Evolutionary conservation across 2,797 vertebrate species (phyloP).

Genomic region (Eulemur albifrons): DNA sequence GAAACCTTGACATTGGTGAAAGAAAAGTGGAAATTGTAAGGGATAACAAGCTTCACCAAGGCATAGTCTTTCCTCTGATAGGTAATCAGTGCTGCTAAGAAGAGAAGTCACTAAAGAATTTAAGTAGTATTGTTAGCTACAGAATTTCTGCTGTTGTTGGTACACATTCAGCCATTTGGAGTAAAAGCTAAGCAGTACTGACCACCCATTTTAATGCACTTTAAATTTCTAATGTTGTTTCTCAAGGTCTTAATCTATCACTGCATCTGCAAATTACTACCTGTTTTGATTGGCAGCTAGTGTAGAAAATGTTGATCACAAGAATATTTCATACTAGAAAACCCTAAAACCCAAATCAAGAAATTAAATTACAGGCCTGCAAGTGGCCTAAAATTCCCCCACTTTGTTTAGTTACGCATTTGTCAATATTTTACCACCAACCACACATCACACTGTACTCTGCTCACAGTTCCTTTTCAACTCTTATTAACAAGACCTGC

Average conservation of each 20-base stretch:
- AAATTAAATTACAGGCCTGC: neutral
- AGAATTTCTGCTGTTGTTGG: neutral
- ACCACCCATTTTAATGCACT: neutral
- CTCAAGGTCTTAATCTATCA: neutral
- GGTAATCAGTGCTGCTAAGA: neutral
- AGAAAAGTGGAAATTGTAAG: neutral
- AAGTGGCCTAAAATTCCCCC: neutral
- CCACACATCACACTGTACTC: neutral
- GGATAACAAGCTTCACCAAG: neutral
- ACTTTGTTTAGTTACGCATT: neutral
- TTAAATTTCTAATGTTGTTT: neutral
- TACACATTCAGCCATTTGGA: neutral
- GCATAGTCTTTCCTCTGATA: neutral
- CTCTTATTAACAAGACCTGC: neutral
- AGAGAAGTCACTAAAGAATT: neutral
- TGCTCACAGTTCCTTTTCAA: neutral
- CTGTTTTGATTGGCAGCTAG: neutral
- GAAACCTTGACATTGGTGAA: neutral
- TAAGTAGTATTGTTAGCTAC: neutral
- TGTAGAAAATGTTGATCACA: neutral
- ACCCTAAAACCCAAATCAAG: neutral
- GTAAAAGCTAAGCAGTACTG: neutral
- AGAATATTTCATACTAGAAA: constrained; percentile 3
- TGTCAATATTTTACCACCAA: neutral
- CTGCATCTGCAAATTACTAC: neutral